Conservation (phyloP, 2,113 vertebrate genomes). For the Trinectes maculatus region DNA sequence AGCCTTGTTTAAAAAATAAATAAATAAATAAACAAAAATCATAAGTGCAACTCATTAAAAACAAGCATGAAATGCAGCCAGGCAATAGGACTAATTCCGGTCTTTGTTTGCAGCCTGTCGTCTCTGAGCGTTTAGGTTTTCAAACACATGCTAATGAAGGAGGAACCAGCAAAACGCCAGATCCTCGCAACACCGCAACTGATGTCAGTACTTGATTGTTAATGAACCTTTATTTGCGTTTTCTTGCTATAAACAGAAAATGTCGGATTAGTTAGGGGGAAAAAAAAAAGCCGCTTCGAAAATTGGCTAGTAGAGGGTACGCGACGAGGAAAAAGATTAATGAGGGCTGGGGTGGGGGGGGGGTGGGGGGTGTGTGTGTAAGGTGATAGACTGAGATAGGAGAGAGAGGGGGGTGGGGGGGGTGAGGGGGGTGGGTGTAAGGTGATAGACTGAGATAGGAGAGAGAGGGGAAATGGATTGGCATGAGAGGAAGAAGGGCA, state of each 20-base stretch:
- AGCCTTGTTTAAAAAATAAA: slow-evolving; percentile 19
- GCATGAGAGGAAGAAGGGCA: slow-evolving; percentile 34
- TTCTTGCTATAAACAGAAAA: slow-evolving; percentile 40
- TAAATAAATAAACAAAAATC: too few species aligned
- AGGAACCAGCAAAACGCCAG: slow-evolving; percentile 27
- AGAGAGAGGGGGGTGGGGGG: not conserved
- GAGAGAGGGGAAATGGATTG: not conserved
- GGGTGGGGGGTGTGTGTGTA: too few species aligned
- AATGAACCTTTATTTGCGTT: slow-evolving; percentile 58
- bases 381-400: slow-evolving; percentile 63
- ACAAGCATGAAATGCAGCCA: slow-evolving; percentile 45
- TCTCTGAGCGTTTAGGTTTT: slow-evolving; percentile 55
- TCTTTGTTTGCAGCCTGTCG: slow-evolving; percentile 59
- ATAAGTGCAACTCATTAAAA: slow-evolving; percentile 47
- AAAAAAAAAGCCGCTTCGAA: slow-evolving; percentile 47
- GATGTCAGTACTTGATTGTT: slow-evolving; percentile 37
- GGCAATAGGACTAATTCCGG: slow-evolving; percentile 41
- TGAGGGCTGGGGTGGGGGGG: slow-evolving; percentile 30
- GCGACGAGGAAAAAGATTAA: slow-evolving; percentile 47
- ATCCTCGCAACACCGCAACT: slow-evolving; percentile 26
- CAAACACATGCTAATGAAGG: slow-evolving; percentile 60
- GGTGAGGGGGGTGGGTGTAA: slow-evolving; percentile 52
- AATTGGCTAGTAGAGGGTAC: slow-evolving; percentile 39
- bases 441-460: slow-evolving; percentile 62
- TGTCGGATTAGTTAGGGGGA: slow-evolving; percentile 40